Evolutionary conservation across 2,797 vertebrate species (phyloP).

Genomic region (Diglossa cyanea): DNA sequence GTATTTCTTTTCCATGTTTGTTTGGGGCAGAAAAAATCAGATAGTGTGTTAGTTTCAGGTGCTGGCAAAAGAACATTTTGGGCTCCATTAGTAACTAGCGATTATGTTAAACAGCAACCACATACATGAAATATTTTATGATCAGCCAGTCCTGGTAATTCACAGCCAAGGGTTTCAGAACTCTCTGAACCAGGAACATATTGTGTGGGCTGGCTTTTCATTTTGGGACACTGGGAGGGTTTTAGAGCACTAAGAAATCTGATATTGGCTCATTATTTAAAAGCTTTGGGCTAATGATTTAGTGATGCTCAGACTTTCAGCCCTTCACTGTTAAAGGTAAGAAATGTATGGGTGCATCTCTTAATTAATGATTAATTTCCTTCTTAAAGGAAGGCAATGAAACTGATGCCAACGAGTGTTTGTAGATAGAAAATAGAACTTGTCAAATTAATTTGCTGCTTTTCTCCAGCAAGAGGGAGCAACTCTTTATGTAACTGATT

Average conservation of each 20-base stretch:
- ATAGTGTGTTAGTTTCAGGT: not conserved
- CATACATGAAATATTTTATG: not conserved
- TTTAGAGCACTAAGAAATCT: not conserved
- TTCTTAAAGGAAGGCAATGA: not conserved
- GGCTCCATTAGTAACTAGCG: not conserved
- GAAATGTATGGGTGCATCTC: not conserved
- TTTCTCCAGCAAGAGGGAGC: not conserved
- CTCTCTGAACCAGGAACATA: not conserved
- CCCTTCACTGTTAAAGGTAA: not conserved
- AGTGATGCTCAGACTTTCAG: not conserved
- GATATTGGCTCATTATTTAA: not conserved
- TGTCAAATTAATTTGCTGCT: not conserved
- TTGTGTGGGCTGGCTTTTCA: rapidly evolving
- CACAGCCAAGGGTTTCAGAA: not conserved
- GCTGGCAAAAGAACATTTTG: not conserved
- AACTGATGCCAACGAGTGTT: not conserved
- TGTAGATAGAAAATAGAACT: not conserved
- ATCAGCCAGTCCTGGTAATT: not conserved
- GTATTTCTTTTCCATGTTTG: not conserved
- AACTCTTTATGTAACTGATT: not conserved
- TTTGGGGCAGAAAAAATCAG: not conserved
- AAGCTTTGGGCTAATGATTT: not conserved
- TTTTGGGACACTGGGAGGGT: not conserved
- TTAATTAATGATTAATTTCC: not conserved
- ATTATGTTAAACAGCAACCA: not conserved